Conservation (phyloP, 2,888 invertebrate genomes). For the Therioaphis trifolii region DNA sequence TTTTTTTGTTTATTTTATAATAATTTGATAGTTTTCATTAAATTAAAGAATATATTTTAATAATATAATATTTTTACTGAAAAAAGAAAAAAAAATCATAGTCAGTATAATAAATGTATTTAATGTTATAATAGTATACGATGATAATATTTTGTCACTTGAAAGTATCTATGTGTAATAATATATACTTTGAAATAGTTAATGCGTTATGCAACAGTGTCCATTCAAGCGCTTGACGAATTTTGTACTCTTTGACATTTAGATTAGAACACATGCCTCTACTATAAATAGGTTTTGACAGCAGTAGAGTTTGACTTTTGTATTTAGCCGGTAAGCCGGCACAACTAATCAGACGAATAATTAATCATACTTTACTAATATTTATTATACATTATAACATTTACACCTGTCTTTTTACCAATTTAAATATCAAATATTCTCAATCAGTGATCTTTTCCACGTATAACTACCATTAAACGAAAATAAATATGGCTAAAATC, state of each 20-base stretch:
- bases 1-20: too few species aligned
- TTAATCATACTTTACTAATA: conserved; percentile 6
- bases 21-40: not conserved
- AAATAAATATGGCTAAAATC: conserved; percentile 38
- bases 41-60: too few species aligned
- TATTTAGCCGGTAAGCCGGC: conserved; percentile 56
- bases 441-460: not conserved
- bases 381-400: not conserved
- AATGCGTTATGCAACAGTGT: conserved; percentile 12
- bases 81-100: too few species aligned
- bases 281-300: conserved; percentile 63
- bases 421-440: not conserved
- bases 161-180: conserved; percentile 2
- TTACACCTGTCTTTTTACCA: not conserved
- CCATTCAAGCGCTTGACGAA: conserved; percentile 50
- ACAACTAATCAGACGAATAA: conserved; percentile 48
- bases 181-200: conserved; percentile 36
- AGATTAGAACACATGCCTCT: conserved; percentile 62
- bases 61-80: too few species aligned
- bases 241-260: conserved; percentile 59
- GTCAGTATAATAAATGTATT: not conserved
- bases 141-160: not conserved
- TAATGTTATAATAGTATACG: not conserved
- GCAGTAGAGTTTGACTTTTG: conserved; percentile 41
- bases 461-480: not conserved